A percentile compares a stretch with the other conserved stretches of the same genome.
Conservation (phyloP, 1,140 invertebrate species). For the Drosophila miranda region DNA sequence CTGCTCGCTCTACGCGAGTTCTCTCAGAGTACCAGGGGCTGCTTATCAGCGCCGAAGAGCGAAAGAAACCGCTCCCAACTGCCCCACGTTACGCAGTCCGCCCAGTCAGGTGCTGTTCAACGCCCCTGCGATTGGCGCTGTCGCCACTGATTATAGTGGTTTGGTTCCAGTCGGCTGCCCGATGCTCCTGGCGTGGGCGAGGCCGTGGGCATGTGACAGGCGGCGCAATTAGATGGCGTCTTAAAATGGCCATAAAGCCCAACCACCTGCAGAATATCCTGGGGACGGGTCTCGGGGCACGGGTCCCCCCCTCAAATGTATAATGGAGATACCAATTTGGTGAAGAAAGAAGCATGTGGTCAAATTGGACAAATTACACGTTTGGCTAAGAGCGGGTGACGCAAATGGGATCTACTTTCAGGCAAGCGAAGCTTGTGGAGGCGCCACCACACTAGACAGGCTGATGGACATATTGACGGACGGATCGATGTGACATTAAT, state of each 20-base stretch:
- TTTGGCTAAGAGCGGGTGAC: no score
- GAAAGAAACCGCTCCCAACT: conserved; percentile 37
- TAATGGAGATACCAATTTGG: no score
- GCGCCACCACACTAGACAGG: no score
- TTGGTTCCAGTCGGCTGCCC: conserved; percentile 4
- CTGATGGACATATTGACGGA: no score
- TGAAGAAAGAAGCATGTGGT: no score
- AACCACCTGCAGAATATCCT: conserved; percentile 2
- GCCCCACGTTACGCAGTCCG: conserved; percentile 64
- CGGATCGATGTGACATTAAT: no score
- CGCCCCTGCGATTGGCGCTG: conserved; percentile 23
- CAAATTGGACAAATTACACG: no score
- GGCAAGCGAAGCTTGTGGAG: no score
- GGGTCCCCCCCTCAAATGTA: no score
- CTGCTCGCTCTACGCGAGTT: conserved; percentile 18
- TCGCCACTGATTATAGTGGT: conserved; percentile 28
- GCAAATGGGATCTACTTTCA: no score
- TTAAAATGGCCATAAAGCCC: conserved; percentile 19
- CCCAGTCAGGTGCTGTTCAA: conserved; percentile 17
- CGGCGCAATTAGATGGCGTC: conserved; percentile 60
- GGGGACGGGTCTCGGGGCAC: neutral
- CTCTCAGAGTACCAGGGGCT: conserved; percentile 18
- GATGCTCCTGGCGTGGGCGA: conserved; percentile 41
- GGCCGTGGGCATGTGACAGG: conserved; percentile 43
- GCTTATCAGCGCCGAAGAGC: conserved; percentile 30